Percentiles rank a stretch among this genome's conserved stretches.
Conservation (phyloP, 2,113 vertebrate species). For the Mixornis gularis region DNA sequence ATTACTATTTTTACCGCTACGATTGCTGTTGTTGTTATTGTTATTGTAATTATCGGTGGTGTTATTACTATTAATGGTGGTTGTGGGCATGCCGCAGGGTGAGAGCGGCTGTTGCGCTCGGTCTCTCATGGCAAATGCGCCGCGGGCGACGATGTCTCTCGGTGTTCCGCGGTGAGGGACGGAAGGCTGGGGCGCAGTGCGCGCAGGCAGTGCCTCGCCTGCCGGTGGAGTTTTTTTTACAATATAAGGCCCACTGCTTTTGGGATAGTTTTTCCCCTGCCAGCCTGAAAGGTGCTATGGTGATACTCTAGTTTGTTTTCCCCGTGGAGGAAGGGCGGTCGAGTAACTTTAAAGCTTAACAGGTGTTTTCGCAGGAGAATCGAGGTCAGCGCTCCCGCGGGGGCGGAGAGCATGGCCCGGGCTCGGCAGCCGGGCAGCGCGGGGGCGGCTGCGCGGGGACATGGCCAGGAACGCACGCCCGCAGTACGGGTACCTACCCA, state of each 20-base stretch:
- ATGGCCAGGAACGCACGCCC: neutral
- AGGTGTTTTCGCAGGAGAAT: constrained; percentile 59
- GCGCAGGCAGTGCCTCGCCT: neutral
- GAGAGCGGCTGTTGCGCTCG: neutral
- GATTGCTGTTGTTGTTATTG: neutral
- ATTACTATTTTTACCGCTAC: neutral
- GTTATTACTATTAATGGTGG: neutral
- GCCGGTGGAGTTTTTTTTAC: neutral
- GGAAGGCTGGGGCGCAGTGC: neutral
- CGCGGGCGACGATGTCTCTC: neutral
- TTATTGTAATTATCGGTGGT: neutral
- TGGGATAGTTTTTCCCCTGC: neutral
- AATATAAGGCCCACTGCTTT: neutral
- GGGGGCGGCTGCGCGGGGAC: neutral
- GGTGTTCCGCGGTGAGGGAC: neutral
- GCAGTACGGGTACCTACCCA: neutral
- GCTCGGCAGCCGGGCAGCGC: neutral
- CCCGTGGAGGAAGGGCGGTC: neutral
- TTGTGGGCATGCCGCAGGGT: neutral
- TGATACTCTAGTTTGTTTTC: neutral
- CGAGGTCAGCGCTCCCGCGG: neutral
- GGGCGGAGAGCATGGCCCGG: neutral
- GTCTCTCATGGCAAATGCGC: neutral
- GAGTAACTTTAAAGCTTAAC: constrained; percentile 43
- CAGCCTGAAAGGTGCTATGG: neutral